Base-by-base conservation (phyloP, 2,113 vertebrate genomes). In the Indri indri region DNA sequence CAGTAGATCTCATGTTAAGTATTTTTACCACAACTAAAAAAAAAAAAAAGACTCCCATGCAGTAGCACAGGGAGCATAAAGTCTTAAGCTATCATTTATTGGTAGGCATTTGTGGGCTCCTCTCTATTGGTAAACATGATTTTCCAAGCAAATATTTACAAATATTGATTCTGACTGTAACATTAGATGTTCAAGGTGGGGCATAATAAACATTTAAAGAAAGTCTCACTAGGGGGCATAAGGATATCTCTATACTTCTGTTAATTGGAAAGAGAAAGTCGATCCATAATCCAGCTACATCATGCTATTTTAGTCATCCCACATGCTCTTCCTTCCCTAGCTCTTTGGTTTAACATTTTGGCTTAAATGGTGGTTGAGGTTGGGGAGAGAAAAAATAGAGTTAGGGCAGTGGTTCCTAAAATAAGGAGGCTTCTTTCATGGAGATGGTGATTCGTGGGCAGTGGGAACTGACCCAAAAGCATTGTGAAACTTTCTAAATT, bases 131-230 rank as follows among this genome's bases (percentile, higher is more conserved):
- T 77, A 96, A 94, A 42, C 47, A n/a, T 89, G 42, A 54, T 77
- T 94, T 93, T 93, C 79, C 42, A 89, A 94, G 71, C 52, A 97
- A 96, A 91, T 66, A 88, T 95, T 95, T 95, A 88, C 57, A 96
- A 90, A 37, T 79, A 88, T 94, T 74, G 34, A 93, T 79, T 92
- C 47, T 59, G 54, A 73, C 37, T 27, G 32, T 95, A 57, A 73
- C 92, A 30, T 63, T 66, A 92, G 71, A 52, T 65, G n/a, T 95
- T 90, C 61, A 87, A 71, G 23, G n/a, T 47, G 25, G 52, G 14
- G 1, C 3, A 61, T 63, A 92, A 66, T 27, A 91, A 90, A 76
- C 37, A 42, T 73, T 81, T 94, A 59, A 91, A 76, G 54, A 68
- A 95, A 79, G 42, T 16, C 47, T 93, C 37, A 17, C 22, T 54